phyloP scores from a whole-genome alignment of 2,797 vertebrate genomes.

The Catharus ustulatus region DNA sequence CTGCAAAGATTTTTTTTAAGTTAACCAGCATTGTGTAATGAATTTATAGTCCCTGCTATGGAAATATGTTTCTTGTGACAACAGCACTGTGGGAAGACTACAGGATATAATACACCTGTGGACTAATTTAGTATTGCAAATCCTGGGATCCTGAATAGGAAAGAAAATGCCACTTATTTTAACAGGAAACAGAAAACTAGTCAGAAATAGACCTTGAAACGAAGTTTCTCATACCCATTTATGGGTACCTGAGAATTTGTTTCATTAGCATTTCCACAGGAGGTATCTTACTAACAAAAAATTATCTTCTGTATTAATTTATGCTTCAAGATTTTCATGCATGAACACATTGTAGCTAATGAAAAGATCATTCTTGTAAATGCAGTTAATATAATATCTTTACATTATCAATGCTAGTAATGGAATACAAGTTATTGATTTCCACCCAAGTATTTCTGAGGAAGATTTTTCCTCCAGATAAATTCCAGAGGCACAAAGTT shows the following conservation, averaged over 20 bases:
- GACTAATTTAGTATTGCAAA: neutral
- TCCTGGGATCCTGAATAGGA: neutral
- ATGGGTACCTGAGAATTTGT: neutral
- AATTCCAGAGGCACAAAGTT: neutral
- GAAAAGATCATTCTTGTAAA: neutral
- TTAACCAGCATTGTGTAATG: neutral
- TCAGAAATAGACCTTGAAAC: neutral
- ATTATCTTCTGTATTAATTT: neutral
- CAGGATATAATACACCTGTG: neutral
- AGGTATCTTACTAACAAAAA: neutral
- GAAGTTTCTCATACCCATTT: neutral
- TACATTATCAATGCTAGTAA: neutral
- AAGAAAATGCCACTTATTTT: neutral
- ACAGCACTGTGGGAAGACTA: neutral
- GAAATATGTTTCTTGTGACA: neutral
- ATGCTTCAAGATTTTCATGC: neutral
- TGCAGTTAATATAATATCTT: neutral
- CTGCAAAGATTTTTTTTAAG: neutral
- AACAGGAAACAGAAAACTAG: neutral
- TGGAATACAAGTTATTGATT: neutral
- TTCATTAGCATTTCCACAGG: neutral
- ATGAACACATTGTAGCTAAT: neutral
- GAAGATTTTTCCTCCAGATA: neutral
- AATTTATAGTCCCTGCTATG: neutral
- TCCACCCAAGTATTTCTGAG: neutral